Evolutionary conservation across 2,888 invertebrate genomes (phyloP).

Genomic region (Barypeithes pellucidus): DNA sequence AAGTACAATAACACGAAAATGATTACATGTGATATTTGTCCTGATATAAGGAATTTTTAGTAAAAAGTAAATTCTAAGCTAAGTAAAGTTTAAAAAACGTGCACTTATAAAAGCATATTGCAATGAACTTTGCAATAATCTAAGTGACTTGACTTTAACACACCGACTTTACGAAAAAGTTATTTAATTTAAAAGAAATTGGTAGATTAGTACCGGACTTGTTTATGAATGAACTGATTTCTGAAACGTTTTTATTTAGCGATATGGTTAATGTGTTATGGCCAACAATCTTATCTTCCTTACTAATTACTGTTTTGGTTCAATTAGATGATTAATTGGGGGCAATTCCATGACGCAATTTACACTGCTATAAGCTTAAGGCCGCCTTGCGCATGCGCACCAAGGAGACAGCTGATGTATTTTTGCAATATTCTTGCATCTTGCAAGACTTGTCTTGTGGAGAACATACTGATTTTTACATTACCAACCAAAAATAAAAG

Average conservation of each 20-base stretch:
- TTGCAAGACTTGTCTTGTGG: too few relatives aligned
- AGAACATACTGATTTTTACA: too few relatives aligned
- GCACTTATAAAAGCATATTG: constrained; percentile 3
- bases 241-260: neutral
- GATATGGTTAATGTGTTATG: constrained; percentile 3
- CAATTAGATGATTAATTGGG: neutral
- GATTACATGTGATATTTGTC: constrained; percentile 6
- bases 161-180: constrained; percentile 10
- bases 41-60: constrained; percentile 19
- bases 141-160: constrained; percentile 12
- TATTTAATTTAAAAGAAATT: constrained; percentile 1
- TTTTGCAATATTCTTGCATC: too few relatives aligned
- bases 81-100: neutral
- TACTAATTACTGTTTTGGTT: neutral
- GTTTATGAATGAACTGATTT: neutral
- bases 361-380: too few relatives aligned
- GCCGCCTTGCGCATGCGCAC: too few relatives aligned
- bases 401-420: too few relatives aligned
- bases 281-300: neutral
- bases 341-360: too few relatives aligned
- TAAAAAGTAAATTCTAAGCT: neutral
- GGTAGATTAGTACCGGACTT: neutral
- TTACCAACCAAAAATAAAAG: too few relatives aligned
- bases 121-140: constrained; percentile 6
- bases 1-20: neutral